Evolutionary conservation across 2,888 invertebrate genomes (phyloP).

Genomic region (Alitta virens): DNA sequence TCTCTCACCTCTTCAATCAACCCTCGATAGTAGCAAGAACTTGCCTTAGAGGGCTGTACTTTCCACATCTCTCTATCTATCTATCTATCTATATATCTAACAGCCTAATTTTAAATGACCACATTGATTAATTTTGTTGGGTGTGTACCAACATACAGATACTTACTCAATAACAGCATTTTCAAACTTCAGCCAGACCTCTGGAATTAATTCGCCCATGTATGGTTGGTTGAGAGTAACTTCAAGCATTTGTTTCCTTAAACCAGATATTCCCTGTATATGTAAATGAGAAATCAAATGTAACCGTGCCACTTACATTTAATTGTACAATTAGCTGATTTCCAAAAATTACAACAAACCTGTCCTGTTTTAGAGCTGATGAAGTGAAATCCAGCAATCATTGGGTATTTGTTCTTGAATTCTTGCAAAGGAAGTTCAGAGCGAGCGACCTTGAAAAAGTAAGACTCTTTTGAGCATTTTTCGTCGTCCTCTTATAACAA

Average conservation of each 20-base stretch:
- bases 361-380: slow-evolving; percentile 49
- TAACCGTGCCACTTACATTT: too few relatives aligned
- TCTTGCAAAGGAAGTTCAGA: slow-evolving; percentile 39
- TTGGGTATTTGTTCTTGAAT: slow-evolving; percentile 45
- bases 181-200: slow-evolving; percentile 52
- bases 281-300: too few relatives aligned
- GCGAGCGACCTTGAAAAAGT: neutral
- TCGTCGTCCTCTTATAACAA: too few relatives aligned
- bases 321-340: too few relatives aligned
- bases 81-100: too few relatives aligned
- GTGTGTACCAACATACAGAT: neutral
- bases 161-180: slow-evolving; percentile 36
- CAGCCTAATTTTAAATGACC: too few relatives aligned
- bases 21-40: too few relatives aligned
- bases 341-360: neutral
- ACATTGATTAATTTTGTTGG: too few relatives aligned
- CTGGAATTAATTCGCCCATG: slow-evolving; percentile 54
- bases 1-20: too few relatives aligned
- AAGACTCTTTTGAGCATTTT: too few relatives aligned
- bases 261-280: slow-evolving; percentile 40
- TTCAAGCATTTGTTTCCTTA: slow-evolving; percentile 37
- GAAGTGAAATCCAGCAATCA: slow-evolving; percentile 49
- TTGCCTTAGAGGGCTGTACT: too few relatives aligned
- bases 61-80: too few relatives aligned
- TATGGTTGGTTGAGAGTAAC: slow-evolving; percentile 50